Conservation (phyloP, 2,888 invertebrate species). For the Cheilosia impressa region DNA sequence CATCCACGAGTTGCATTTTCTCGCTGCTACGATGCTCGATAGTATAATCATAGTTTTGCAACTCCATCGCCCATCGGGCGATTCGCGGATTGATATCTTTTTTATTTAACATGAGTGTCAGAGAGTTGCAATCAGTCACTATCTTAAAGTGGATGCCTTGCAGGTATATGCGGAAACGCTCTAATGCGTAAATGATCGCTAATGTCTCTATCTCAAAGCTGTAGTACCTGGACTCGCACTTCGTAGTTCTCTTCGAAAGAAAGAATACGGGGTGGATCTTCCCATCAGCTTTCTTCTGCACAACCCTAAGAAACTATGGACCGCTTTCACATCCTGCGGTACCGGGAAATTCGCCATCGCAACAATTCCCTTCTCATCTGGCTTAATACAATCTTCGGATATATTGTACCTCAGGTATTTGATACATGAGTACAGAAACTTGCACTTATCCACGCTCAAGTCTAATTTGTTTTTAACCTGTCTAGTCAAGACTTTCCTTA, state of each 20-base stretch:
- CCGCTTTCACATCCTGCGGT: too few relatives aligned
- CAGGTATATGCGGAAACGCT: conserved; percentile 60
- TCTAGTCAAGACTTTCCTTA: too few relatives aligned
- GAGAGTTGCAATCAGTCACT: conserved; percentile 17
- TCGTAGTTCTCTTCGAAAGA: conserved; percentile 75
- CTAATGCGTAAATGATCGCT: conserved; percentile 76
- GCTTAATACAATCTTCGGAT: too few relatives aligned
- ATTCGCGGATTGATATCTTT: conserved; percentile 77
- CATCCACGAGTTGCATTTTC: conserved; percentile 78
- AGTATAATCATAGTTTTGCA: conserved; percentile 78
- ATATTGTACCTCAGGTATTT: too few relatives aligned
- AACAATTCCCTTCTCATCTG: too few relatives aligned
- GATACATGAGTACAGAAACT: too few relatives aligned
- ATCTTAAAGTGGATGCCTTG: conserved; percentile 42
- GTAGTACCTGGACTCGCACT: conserved; percentile 76
- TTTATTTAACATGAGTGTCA: conserved; percentile 39
- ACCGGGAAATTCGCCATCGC: too few relatives aligned
- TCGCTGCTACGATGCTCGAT: conserved; percentile 80
- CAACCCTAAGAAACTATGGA: background rate
- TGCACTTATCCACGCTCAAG: too few relatives aligned
- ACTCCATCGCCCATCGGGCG: conserved; percentile 78
- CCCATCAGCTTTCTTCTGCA: conserved; percentile 31
- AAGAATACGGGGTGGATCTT: conserved; percentile 30
- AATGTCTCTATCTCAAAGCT: conserved; percentile 78
- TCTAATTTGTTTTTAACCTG: too few relatives aligned